Evolutionary conservation across 2,888 invertebrate species (phyloP).

Genomic region (Amphipyra berbera): DNA sequence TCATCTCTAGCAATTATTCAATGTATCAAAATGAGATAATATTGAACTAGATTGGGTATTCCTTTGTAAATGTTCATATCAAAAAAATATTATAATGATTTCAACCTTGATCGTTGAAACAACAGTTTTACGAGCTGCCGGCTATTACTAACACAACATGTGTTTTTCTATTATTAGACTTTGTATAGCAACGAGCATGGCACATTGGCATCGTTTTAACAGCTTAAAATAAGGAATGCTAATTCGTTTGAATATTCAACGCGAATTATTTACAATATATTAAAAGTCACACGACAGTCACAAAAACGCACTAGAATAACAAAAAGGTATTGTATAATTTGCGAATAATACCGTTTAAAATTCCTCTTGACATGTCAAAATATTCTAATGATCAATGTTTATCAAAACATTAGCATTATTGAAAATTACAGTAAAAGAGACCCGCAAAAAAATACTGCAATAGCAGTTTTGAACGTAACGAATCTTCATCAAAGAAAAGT

Average conservation of each 20-base stretch:
- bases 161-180: slow-evolving; percentile 51
- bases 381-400: slow-evolving; percentile 14
- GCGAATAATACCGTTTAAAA: neutral
- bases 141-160: slow-evolving; percentile 48
- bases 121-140: slow-evolving; percentile 54
- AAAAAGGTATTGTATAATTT: neutral
- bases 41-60: neutral
- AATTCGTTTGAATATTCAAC: slow-evolving; percentile 36
- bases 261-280: slow-evolving; percentile 21
- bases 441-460: neutral
- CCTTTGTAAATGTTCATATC: neutral
- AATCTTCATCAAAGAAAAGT: neutral
- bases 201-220: slow-evolving; percentile 40
- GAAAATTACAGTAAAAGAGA: neutral
- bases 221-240: slow-evolving; percentile 27
- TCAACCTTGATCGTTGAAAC: slow-evolving; percentile 61
- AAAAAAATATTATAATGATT: slow-evolving; percentile 23
- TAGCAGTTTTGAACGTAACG: slow-evolving; percentile 15
- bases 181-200: slow-evolving; percentile 26
- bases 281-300: slow-evolving; percentile 15
- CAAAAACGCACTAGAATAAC: neutral
- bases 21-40: neutral
- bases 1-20: neutral
- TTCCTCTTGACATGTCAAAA: slow-evolving; percentile 9
- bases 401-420: neutral